These are phyloP conservation scores for Xylocopa sonorina DNA, from an alignment of 1,140 invertebrate genomes.

Conservation along the genomic window DNA sequence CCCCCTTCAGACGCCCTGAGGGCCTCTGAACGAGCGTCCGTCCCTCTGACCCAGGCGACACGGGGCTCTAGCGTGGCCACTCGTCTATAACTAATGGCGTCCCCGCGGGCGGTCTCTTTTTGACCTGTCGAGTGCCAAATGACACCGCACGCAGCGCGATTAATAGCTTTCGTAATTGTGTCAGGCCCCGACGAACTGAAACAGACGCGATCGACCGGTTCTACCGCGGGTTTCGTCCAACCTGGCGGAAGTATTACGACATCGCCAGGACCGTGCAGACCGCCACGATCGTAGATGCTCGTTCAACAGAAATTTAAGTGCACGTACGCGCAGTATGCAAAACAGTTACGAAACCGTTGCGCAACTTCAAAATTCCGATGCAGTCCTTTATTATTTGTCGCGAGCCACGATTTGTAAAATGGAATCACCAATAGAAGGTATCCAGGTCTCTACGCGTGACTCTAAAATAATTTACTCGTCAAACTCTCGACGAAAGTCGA, in stretches of 20 bases:
- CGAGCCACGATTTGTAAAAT: too few relatives aligned
- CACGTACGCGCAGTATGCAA: too few relatives aligned
- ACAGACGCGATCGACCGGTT: slow-evolving; percentile 16
- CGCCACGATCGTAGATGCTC: too few relatives aligned
- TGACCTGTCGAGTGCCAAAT: slow-evolving; percentile 68
- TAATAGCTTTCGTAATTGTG: slow-evolving; percentile 65
- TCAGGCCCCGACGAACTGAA: slow-evolving; percentile 36
- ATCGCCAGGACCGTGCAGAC: background rate
- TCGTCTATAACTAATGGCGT: slow-evolving; percentile 63
- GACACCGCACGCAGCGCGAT: slow-evolving; percentile 64
- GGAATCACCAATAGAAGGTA: too few relatives aligned
- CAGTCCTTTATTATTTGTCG: too few relatives aligned
- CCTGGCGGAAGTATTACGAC: background rate
- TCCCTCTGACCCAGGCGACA: slow-evolving; percentile 33
- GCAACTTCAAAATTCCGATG: too few relatives aligned
- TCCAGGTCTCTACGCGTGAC: too few relatives aligned
- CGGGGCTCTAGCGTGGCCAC: slow-evolving; percentile 24
- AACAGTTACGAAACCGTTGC: too few relatives aligned
- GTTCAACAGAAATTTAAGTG: too few relatives aligned
- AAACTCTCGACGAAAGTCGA: too few relatives aligned
- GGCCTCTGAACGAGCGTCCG: slow-evolving; percentile 26
- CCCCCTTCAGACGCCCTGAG: slow-evolving; percentile 49
- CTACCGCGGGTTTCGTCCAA: background rate
- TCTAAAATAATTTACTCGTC: too few relatives aligned
- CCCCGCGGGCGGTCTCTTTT: slow-evolving; percentile 62